Conservation (phyloP, 2,113 vertebrate species). For the Platysternon megacephalum region DNA sequence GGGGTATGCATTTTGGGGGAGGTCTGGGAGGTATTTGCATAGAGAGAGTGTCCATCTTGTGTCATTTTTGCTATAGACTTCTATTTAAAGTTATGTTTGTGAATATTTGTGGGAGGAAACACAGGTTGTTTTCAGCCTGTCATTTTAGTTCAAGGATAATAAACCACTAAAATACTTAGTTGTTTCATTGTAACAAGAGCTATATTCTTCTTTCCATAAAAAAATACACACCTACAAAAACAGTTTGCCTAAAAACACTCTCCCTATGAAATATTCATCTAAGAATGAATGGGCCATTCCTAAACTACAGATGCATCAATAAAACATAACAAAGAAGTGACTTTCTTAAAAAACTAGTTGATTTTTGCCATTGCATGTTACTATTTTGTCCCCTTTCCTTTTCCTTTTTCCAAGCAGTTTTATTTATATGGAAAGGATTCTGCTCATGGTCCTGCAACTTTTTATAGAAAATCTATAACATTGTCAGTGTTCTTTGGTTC, state of each 20-base stretch:
- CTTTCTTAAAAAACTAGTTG: background rate
- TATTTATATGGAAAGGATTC: conserved; percentile 6
- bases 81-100: background rate
- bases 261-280: background rate
- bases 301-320: background rate
- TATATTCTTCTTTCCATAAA: background rate
- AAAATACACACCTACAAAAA: background rate
- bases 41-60: background rate
- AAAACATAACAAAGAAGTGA: background rate
- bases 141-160: background rate
- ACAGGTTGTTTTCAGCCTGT: background rate
- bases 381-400: background rate
- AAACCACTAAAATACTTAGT: background rate
- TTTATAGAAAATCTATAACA: conserved; percentile 42
- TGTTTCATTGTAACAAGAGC: background rate
- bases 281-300: background rate
- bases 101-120: background rate
- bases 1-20: background rate
- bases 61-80: background rate
- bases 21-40: background rate
- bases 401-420: background rate
- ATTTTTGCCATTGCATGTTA: background rate
- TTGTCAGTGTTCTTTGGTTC: background rate
- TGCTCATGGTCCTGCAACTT: conserved; percentile 18
- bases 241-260: background rate